phyloP scores from a whole-genome alignment of 2,113 vertebrate genomes.

The Pelobates fuscus region DNA sequence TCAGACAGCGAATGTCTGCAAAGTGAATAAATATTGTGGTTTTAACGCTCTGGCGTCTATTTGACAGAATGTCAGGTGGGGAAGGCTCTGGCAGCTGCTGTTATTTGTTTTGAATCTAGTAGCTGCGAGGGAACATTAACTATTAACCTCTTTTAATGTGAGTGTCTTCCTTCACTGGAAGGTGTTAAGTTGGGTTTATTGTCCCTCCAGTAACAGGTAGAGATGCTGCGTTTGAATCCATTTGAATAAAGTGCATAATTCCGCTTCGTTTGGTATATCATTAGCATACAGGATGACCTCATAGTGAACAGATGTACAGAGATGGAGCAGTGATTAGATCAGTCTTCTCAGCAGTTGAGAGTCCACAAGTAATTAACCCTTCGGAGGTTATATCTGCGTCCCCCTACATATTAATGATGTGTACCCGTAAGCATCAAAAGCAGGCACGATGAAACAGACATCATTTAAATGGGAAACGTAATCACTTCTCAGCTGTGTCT shows the following conservation, averaged over 20 bases:
- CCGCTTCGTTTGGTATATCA: conserved; percentile 74
- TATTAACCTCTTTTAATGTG: conserved; percentile 8
- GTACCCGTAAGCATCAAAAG: conserved; percentile 1
- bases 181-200: neutral
- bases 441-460: neutral
- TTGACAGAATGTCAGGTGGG: no score
- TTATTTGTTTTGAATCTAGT: neutral
- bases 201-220: conserved; percentile 54
- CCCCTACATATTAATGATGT: conserved; percentile 19
- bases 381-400: conserved; percentile 34
- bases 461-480: neutral
- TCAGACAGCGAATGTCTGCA: no score
- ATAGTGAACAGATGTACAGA: conserved; percentile 83
- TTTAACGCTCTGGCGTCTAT: no score
- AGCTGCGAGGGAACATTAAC: neutral
- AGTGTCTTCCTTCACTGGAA: neutral
- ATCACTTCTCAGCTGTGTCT: neutral
- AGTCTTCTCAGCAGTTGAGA: conserved; percentile 73
- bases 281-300: conserved; percentile 82
- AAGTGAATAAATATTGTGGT: no score
- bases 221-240: conserved; percentile 61
- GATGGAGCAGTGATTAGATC: conserved; percentile 79
- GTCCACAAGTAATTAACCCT: conserved; percentile 72
- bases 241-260: conserved; percentile 65
- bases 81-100: neutral